These are phyloP conservation scores for Eleginops maclovinus DNA, from an alignment of 2,113 vertebrate genomes.

Conservation along the genomic window DNA sequence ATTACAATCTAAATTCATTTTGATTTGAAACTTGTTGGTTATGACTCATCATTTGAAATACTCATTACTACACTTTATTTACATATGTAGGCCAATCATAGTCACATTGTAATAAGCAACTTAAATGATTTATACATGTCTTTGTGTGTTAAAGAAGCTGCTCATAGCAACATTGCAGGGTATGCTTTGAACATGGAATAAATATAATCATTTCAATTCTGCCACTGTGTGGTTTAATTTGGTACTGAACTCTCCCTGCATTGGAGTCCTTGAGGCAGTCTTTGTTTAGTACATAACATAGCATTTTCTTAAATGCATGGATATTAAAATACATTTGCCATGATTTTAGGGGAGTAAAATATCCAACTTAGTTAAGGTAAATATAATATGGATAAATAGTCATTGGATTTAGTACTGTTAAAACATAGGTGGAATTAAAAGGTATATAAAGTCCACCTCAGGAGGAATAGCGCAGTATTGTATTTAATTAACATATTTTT, in stretches of 20 bases:
- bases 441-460: too few species aligned
- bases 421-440: not conserved
- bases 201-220: not conserved
- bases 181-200: not conserved
- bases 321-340: not conserved
- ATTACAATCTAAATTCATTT: not conserved
- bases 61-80: not conserved
- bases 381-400: not conserved
- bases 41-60: not conserved
- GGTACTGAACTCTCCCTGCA: not conserved
- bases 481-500: too few species aligned
- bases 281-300: not conserved
- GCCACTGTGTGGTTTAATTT: slow-evolving; percentile 1
- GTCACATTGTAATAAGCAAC: not conserved
- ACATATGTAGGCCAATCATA: too few species aligned
- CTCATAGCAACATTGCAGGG: not conserved
- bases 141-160: not conserved
- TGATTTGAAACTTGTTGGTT: not conserved
- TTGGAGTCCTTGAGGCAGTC: too few species aligned
- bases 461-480: too few species aligned
- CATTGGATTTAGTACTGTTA: not conserved
- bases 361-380: not conserved
- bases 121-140: not conserved
- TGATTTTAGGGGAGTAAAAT: not conserved
- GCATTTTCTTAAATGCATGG: not conserved